phyloP scores from a whole-genome alignment of 2,797 vertebrate genomes.

The Sebastes iracundus region DNA sequence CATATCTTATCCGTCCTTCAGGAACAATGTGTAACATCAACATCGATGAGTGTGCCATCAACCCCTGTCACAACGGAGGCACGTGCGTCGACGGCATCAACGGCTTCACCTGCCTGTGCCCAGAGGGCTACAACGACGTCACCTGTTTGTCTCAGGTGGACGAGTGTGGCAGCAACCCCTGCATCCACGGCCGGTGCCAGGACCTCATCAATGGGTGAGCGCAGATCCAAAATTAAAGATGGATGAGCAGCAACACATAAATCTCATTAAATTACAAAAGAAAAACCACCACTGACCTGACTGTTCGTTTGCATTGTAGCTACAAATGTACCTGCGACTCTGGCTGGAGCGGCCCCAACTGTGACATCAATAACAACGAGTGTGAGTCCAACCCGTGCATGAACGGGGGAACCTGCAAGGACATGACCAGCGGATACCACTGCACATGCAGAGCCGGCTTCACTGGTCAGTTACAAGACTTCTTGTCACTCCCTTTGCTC shows the following conservation, averaged over 20 bases:
- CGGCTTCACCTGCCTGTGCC: slow-evolving; percentile 91
- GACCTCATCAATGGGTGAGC: slow-evolving; percentile 93
- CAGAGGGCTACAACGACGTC: slow-evolving; percentile 92
- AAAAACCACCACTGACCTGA: slow-evolving; percentile 7
- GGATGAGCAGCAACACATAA: not conserved
- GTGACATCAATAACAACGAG: slow-evolving; percentile 95
- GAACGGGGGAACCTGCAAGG: slow-evolving; percentile 94
- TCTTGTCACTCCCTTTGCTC: not conserved
- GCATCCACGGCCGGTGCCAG: slow-evolving; percentile 92
- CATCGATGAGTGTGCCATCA: slow-evolving; percentile 92
- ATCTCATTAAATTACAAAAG: not conserved
- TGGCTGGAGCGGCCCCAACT: slow-evolving; percentile 95
- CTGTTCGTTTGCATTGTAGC: slow-evolving; percentile 38
- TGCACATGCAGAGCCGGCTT: slow-evolving; percentile 95
- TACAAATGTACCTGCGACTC: slow-evolving; percentile 91
- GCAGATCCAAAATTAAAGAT: not conserved
- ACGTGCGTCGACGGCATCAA: slow-evolving; percentile 92
- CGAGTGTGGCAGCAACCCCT: slow-evolving; percentile 95
- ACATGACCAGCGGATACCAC: slow-evolving; percentile 97
- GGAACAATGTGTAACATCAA: slow-evolving; percentile 95
- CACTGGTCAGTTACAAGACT: slow-evolving; percentile 84
- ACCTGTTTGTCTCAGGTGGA: slow-evolving; percentile 96
- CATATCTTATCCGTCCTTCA: slow-evolving; percentile 55
- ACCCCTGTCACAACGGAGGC: slow-evolving; percentile 95
- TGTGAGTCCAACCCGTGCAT: slow-evolving; percentile 96